phyloP scores from a whole-genome alignment of 2,113 vertebrate species.

The Microtus richardsoni region DNA sequence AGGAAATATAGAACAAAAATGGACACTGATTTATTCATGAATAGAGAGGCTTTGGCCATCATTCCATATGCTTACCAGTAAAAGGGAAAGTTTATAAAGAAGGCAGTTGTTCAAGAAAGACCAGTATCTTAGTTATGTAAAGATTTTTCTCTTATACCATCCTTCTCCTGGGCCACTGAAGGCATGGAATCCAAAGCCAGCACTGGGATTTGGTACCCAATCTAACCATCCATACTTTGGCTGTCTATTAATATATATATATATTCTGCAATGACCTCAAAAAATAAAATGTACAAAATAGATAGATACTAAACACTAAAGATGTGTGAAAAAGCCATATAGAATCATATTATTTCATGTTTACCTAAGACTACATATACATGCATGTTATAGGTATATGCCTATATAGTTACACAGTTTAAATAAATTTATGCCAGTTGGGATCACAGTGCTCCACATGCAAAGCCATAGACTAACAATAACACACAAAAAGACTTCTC shows the following conservation, averaged over 20 bases:
- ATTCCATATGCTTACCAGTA: conserved; percentile 36
- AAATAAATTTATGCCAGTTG: not conserved
- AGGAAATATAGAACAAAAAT: conserved; percentile 34
- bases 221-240: conserved; percentile 37
- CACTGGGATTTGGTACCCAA: not conserved
- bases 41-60: conserved; percentile 50
- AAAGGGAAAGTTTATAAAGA: conserved; percentile 55
- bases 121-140: not conserved
- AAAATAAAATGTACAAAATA: conserved; percentile 45
- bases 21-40: conserved; percentile 73
- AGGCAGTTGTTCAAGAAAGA: conserved; percentile 58
- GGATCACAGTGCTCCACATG: not conserved
- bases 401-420: not conserved
- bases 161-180: not conserved
- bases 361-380: not conserved
- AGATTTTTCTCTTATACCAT: conserved; percentile 23
- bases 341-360: not conserved
- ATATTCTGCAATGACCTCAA: not conserved
- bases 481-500: not conserved
- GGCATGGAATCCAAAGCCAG: not conserved
- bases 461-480: not conserved
- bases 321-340: not conserved
- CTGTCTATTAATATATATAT: not conserved
- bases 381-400: not conserved
- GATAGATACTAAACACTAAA: not conserved